These are phyloP conservation scores for Macroramphosus scolopax DNA, from an alignment of 2,797 vertebrate species.

Conservation along the genomic window DNA sequence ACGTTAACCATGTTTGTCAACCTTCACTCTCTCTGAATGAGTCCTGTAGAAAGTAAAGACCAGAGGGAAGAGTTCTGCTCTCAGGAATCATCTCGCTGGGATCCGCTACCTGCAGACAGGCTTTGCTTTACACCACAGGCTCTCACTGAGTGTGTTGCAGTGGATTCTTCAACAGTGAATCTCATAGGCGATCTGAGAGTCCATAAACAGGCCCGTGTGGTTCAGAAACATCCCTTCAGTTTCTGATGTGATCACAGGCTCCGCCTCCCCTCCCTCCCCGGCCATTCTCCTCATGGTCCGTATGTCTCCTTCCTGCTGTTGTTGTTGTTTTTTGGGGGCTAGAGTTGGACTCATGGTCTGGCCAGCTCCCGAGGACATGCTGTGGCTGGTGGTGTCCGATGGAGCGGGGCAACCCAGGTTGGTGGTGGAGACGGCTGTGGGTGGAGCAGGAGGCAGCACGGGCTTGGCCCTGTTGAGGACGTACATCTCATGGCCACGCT, in stretches of 20 bases:
- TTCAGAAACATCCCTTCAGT: conserved; percentile 80
- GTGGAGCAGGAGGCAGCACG: conserved; percentile 64
- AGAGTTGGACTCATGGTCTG: conserved; percentile 51
- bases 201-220: conserved; percentile 80
- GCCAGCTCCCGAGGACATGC: conserved; percentile 44
- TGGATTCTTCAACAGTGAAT: conserved; percentile 83
- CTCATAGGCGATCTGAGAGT: conserved; percentile 86
- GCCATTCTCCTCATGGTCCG: conserved; percentile 76
- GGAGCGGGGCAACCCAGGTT: conserved; percentile 51
- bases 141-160: not conserved
- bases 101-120: not conserved
- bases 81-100: too few species aligned
- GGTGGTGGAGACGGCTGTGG: conserved; percentile 58
- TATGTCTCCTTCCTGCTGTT: conserved; percentile 55
- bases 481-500: conserved; percentile 88
- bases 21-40: not conserved
- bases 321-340: conserved; percentile 53
- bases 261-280: conserved; percentile 77
- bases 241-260: conserved; percentile 74
- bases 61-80: conserved; percentile 6
- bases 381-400: conserved; percentile 63
- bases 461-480: conserved; percentile 88
- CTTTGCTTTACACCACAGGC: conserved; percentile 6
- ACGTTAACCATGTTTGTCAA: conserved; percentile 2
- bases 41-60: conserved; percentile 10